These are phyloP conservation scores for Gorsachius goisagi DNA, from an alignment of 2,113 vertebrate species.

Conservation along the genomic window DNA sequence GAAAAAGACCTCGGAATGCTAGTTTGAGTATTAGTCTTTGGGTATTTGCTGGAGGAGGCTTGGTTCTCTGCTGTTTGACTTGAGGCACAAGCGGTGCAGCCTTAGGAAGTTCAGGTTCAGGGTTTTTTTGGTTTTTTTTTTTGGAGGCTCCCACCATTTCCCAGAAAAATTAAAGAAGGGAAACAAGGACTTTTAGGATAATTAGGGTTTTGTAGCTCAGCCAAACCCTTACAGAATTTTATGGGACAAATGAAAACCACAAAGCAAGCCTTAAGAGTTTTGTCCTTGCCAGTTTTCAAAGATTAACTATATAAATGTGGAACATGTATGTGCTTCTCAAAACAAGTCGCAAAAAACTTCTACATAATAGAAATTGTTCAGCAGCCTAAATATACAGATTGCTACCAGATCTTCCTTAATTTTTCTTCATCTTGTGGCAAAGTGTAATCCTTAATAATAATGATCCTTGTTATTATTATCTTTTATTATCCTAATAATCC, in stretches of 20 bases:
- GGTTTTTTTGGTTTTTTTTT: background rate
- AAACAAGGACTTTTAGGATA: background rate
- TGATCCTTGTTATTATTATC: background rate
- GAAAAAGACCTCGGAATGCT: background rate
- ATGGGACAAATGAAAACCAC: background rate
- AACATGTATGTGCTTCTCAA: background rate
- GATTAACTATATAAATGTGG: background rate
- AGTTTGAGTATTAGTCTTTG: background rate
- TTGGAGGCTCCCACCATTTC: background rate
- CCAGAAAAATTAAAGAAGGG: background rate
- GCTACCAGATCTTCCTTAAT: background rate
- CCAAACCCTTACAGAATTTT: background rate
- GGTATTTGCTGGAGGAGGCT: background rate
- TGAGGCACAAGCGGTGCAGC: background rate
- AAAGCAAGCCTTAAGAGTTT: background rate
- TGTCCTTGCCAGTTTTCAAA: background rate
- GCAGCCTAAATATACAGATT: background rate
- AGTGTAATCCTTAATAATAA: background rate
- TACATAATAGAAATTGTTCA: background rate
- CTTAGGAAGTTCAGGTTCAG: background rate
- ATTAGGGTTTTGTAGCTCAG: background rate
- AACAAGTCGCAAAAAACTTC: background rate
- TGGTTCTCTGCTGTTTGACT: background rate
- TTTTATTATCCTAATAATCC: background rate
- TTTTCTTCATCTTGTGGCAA: background rate